These are phyloP conservation scores for Fregata magnificens DNA, from an alignment of 2,113 vertebrate species.

Conservation along the genomic window DNA sequence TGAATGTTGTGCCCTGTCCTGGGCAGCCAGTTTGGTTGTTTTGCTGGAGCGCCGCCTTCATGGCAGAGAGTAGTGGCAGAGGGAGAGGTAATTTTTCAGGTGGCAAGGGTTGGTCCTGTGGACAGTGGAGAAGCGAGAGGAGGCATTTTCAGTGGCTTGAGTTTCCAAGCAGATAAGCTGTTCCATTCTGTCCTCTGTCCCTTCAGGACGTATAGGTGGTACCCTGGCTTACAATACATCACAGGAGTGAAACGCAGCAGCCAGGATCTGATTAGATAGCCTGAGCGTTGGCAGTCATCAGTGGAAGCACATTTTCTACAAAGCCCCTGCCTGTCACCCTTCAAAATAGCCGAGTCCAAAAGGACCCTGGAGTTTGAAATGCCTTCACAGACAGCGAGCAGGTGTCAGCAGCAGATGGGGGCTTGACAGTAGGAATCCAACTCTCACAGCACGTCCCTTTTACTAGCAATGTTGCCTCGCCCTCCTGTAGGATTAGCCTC, in stretches of 20 bases:
- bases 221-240: not conserved
- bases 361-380: not conserved
- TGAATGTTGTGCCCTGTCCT: not conserved
- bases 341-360: not conserved
- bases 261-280: not conserved
- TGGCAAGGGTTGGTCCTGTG: not conserved
- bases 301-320: not conserved
- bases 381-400: not conserved
- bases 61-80: not conserved
- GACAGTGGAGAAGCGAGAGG: not conserved
- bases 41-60: not conserved
- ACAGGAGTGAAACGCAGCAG: not conserved
- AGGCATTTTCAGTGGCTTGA: not conserved
- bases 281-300: not conserved
- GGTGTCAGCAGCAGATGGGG: not conserved
- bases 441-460: not conserved
- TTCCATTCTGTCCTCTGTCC: not conserved
- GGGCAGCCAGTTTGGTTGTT: not conserved
- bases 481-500: not conserved
- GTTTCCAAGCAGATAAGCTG: not conserved
- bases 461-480: not conserved
- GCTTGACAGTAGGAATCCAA: not conserved
- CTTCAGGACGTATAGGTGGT: fast-evolving
- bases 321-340: not conserved
- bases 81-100: not conserved